Evolutionary conservation across 2,113 vertebrate species (phyloP).

Genomic region (Cololabis saira): DNA sequence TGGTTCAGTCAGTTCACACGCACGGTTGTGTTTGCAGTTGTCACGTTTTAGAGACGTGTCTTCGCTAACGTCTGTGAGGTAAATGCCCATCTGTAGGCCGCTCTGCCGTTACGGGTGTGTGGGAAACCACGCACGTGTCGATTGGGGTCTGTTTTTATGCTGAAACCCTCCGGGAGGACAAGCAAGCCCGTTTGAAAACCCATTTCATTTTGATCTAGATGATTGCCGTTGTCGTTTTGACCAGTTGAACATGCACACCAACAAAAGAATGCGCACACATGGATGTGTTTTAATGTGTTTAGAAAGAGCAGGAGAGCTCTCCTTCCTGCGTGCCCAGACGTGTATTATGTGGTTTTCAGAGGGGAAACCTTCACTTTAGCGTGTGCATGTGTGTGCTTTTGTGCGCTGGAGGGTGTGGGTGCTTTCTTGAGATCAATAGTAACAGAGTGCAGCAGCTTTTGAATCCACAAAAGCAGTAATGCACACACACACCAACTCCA

Average conservation of each 20-base stretch:
- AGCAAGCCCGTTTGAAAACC: constrained; percentile 16
- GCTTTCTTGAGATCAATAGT: constrained; percentile 66
- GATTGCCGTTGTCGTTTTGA: constrained; percentile 31
- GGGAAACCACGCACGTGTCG: neutral
- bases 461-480: constrained; percentile 33
- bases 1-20: neutral
- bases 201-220: constrained; percentile 40
- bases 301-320: constrained; percentile 54
- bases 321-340: constrained; percentile 63
- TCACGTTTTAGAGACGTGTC: neutral
- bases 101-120: neutral
- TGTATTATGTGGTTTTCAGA: constrained; percentile 74
- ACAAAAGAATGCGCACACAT: constrained; percentile 22
- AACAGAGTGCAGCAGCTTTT: constrained; percentile 52
- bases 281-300: constrained; percentile 59
- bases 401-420: constrained; percentile 28
- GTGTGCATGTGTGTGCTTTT: constrained; percentile 7
- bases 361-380: constrained; percentile 73
- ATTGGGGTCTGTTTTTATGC: neutral
- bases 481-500: constrained; percentile 11
- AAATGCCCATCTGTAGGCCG: neutral
- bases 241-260: constrained; percentile 2
- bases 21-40: too few species aligned
- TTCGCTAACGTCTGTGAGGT: neutral
- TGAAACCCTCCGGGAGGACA: constrained; percentile 3